Base-by-base conservation (phyloP, 2,888 invertebrate species). In the Nemapogon koenigi region DNA sequence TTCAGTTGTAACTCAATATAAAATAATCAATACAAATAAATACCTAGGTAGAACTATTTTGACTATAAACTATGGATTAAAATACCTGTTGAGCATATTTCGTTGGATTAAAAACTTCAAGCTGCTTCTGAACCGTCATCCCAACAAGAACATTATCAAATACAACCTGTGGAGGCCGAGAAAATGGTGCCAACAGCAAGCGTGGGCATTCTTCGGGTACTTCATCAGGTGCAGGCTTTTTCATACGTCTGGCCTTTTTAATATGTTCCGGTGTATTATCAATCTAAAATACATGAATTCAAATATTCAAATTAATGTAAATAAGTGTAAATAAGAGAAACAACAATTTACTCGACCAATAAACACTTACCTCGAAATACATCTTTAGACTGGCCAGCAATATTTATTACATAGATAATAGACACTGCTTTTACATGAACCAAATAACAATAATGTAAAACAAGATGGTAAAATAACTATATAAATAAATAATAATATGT, bases 91-190 rank as follows among this genome's bases (percentile, higher is more conserved):
- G 33, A n/a, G 19, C 13, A 33, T 19, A 11, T 46, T 72, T 69
- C 1, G 61, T 51, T 8, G 87, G 85, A 61, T 88, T 88, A 36
- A 70, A 62, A 10, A 88, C 64, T 48, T 83, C 73, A 41, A 88
- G 59, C 35, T 66, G 62, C 45, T 81, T 78, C 39, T 70, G 75
- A 39, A 81, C 81, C 8, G 73, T 64, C 29, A 79, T 69, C 11
- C 85, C 83, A 39, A 87, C 66, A 4, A 76, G 63, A 39, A 88
- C 82, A 71, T 86, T 80, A 44, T 87, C 85, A 51, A 88, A 88
- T n/a, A 82, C 72, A 13, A 88, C 80, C 66, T 84, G 85, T 2
- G 88, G 83, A 47, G 82, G 83, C 39, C 79, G 66, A n/a, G 83
- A 80, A 62, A 89, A 89, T 2, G 88, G 87, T 8, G 84, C 86